These are phyloP conservation scores for Calliopsis andreniformis DNA, from an alignment of 1,140 invertebrate genomes.

Conservation along the genomic window DNA sequence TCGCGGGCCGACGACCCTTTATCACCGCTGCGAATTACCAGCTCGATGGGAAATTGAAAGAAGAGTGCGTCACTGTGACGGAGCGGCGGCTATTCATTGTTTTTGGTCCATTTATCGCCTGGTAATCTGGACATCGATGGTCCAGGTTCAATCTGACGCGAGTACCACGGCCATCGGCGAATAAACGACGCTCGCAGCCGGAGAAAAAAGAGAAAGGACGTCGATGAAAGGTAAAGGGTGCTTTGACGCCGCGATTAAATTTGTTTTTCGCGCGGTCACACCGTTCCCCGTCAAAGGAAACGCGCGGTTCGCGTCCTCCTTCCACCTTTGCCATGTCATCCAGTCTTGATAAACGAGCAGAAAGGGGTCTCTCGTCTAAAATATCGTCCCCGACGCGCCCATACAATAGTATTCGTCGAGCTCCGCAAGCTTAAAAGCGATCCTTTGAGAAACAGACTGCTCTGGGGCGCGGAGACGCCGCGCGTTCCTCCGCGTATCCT, in stretches of 20 bases:
- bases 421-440: constrained; percentile 23
- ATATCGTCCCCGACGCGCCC: constrained; percentile 17
- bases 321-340: constrained; percentile 1
- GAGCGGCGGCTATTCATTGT: neutral
- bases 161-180: neutral
- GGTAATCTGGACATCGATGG: neutral
- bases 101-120: neutral
- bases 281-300: constrained; percentile 23
- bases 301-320: neutral
- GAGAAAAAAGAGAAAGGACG: neutral
- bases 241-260: constrained; percentile 38
- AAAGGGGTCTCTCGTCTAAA: constrained; percentile 15
- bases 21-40: neutral
- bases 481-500: neutral
- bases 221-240: neutral
- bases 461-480: too few relatives aligned
- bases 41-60: neutral
- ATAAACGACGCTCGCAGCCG: neutral
- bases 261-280: constrained; percentile 35
- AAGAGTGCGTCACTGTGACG: neutral
- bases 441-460: constrained; percentile 7
- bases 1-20: neutral
- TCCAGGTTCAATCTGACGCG: neutral
- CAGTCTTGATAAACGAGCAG: constrained; percentile 8
- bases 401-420: constrained; percentile 28